Evolutionary conservation across 1,140 invertebrate species (phyloP).

Genomic region (Linepithema humile): DNA sequence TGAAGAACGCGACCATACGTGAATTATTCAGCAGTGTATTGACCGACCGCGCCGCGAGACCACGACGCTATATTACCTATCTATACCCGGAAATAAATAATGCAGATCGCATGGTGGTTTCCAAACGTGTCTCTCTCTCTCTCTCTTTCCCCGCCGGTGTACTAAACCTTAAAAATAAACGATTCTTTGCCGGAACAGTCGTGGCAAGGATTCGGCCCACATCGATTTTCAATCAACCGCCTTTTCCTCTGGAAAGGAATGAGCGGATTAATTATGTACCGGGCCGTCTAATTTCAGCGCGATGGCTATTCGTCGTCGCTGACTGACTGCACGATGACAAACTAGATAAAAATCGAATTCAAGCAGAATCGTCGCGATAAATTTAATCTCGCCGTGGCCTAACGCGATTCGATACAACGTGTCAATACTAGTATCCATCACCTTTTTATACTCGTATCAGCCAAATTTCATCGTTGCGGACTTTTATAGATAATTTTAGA

Average conservation of each 20-base stretch:
- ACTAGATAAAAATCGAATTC: neutral
- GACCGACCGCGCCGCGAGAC: constrained; percentile 36
- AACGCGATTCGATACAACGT: neutral
- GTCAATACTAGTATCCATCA: neutral
- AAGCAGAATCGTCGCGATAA: neutral
- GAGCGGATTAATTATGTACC: constrained; percentile 44
- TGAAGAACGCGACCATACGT: constrained; percentile 28
- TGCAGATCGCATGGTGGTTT: constrained; percentile 16
- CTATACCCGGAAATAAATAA: constrained; percentile 42
- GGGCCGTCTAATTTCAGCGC: constrained; percentile 10
- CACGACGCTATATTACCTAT: constrained; percentile 39
- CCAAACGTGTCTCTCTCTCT: constrained; percentile 17
- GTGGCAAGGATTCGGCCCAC: neutral
- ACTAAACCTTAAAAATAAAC: constrained; percentile 44
- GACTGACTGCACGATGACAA: constrained; percentile 5
- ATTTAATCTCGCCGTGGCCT: neutral
- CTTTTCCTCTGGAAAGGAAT: constrained; percentile 19
- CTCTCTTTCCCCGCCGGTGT: constrained; percentile 14
- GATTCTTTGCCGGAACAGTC: neutral
- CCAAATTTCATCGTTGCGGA: neutral
- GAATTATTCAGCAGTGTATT: constrained; percentile 53
- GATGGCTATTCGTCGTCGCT: neutral
- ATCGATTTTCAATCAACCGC: constrained; percentile 42
- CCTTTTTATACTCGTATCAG: neutral
- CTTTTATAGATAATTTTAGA: neutral